phyloP scores from a whole-genome alignment of 2,888 invertebrate species.

The Brenthis ino region DNA sequence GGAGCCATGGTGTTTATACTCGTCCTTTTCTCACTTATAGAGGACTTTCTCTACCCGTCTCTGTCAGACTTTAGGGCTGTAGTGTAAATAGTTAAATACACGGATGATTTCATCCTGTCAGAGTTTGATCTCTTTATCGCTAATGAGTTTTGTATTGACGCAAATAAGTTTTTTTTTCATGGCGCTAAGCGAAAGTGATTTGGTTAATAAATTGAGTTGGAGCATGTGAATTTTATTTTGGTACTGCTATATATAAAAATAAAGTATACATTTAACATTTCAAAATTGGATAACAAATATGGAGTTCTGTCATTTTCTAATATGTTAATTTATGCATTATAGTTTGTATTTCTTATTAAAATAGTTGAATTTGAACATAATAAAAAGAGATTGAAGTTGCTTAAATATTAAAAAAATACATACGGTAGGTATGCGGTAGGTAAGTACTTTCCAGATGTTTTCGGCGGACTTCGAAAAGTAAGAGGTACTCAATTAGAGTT shows the following conservation, averaged over 20 bases:
- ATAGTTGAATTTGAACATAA: no score
- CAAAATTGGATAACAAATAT: no score
- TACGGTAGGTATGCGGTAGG: no score
- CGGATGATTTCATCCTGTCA: constrained; percentile 71
- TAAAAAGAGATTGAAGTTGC: no score
- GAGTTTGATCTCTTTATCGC: constrained; percentile 48
- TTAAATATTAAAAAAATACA: no score
- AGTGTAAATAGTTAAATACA: constrained; percentile 63
- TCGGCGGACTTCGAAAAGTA: no score
- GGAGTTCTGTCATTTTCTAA: no score
- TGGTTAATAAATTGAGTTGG: constrained; percentile 11
- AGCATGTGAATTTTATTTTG: constrained; percentile 1
- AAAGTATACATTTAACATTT: no score
- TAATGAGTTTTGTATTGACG: constrained; percentile 43
- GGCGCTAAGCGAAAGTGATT: constrained; percentile 22
- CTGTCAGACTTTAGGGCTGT: constrained; percentile 51
- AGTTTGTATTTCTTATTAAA: no score
- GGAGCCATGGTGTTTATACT: constrained; percentile 52
- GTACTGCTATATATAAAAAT: neutral
- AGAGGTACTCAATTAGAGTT: no score
- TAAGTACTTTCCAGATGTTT: no score
- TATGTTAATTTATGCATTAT: no score
- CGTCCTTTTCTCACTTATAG: constrained; percentile 46
- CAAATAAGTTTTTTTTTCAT: constrained; percentile 27
- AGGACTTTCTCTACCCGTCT: constrained; percentile 43